A percentile compares a stretch with the other conserved stretches of the same genome.
Conservation (phyloP, 2,113 vertebrate genomes). For the Phrynosoma blainvillii region DNA sequence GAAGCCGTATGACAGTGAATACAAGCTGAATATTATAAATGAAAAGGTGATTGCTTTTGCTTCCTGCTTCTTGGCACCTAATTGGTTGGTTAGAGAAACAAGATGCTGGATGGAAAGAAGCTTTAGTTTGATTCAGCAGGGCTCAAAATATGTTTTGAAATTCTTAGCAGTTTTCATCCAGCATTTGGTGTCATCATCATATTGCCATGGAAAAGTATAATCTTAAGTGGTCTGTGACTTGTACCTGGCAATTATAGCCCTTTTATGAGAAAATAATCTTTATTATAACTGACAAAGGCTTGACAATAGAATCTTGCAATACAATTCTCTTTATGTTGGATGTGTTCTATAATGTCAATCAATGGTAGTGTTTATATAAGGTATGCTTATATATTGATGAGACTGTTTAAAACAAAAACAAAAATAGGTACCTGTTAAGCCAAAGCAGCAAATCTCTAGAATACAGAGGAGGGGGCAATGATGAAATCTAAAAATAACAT, state of each 20-base stretch:
- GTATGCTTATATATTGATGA: not conserved
- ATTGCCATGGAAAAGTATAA: not conserved
- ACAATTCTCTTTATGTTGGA: slow-evolving; percentile 28
- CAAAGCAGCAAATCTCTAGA: slow-evolving; percentile 19
- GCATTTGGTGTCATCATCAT: not conserved
- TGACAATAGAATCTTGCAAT: slow-evolving; percentile 36
- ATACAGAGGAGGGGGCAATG: not conserved
- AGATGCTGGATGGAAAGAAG: too few relatives aligned
- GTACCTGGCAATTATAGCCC: not conserved
- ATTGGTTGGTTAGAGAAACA: not conserved
- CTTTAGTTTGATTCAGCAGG: not conserved
- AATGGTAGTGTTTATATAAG: slow-evolving; percentile 14
- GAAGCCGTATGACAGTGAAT: not conserved
- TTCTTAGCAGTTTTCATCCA: not conserved
- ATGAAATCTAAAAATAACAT: slow-evolving; percentile 35
- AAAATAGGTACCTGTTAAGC: slow-evolving; percentile 40
- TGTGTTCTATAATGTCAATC: not conserved
- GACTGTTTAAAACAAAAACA: slow-evolving; percentile 21
- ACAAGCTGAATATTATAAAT: not conserved
- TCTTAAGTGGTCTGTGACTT: not conserved
- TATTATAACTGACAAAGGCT: slow-evolving; percentile 36
- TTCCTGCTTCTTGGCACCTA: not conserved
- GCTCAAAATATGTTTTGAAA: not conserved
- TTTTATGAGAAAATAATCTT: slow-evolving; percentile 33
- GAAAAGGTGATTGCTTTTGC: too few relatives aligned